Percentiles rank a stretch among this genome's conserved stretches.
phyloP scores from a whole-genome alignment of 1,140 invertebrate genomes.

The Tribolium castaneum region DNA sequence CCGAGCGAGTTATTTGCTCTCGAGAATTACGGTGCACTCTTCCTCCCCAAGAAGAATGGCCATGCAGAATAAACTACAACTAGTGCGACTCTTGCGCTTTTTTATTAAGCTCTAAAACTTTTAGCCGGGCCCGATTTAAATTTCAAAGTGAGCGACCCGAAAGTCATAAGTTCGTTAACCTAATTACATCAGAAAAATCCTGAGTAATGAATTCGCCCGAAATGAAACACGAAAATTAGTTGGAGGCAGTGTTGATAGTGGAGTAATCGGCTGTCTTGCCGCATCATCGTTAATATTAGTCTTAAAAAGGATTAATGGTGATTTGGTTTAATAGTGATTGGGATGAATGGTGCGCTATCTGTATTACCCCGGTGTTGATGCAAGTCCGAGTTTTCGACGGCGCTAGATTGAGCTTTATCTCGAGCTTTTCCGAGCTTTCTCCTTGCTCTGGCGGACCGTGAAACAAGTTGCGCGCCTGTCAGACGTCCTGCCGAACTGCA shows the following conservation, averaged over 20 bases:
- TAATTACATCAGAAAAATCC: not conserved
- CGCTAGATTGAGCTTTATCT: conserved; percentile 46
- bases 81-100: conserved; percentile 38
- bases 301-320: conserved; percentile 56
- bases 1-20: conserved; percentile 53
- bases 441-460: conserved; percentile 56
- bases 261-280: conserved; percentile 42
- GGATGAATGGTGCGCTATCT: conserved; percentile 54
- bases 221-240: not conserved
- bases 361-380: conserved; percentile 50
- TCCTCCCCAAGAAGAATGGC: conserved; percentile 51
- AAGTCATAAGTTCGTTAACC: conserved; percentile 36
- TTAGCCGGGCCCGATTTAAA: conserved; percentile 13
- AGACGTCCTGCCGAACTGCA: conserved; percentile 41
- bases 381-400: conserved; percentile 46
- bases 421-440: conserved; percentile 50
- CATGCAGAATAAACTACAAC: conserved; percentile 50
- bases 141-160: conserved; percentile 26
- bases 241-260: conserved; percentile 37
- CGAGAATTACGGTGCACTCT: conserved; percentile 55
- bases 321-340: conserved; percentile 53
- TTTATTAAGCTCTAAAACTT: conserved; percentile 45
- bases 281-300: conserved; percentile 47
- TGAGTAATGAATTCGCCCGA: too few relatives aligned
- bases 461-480: conserved; percentile 56